Base-by-base conservation (phyloP, 2,797 vertebrate species). In the Adelosebastes latens region DNA sequence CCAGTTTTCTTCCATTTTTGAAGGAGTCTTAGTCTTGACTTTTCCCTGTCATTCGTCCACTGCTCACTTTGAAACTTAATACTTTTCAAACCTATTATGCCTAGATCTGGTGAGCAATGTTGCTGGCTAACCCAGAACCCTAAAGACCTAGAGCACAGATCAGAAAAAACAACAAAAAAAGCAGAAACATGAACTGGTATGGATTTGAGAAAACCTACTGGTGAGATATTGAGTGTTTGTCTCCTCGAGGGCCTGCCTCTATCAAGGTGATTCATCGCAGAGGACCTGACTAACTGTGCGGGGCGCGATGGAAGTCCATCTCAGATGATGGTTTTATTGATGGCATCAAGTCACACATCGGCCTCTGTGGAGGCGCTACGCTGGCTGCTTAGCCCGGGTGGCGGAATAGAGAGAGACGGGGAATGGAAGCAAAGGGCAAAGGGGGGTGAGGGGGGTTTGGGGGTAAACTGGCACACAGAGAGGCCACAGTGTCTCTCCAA, bases 151-250 rank as follows among this genome's bases (percentile, higher is more conserved):
- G 52, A 73, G 59, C 73, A 83, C 64, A 81, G 29, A 67, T 66
- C 27, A 58, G 9, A 24, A 60, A 63, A 63, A 66, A 68, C 29
- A 3, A 24, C 32, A 20, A 42, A 25, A 73, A 79, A 75, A 81
- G 32, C 62, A 53, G 69, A 91, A 93, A 94, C 90, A 88, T 90
- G 85, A 89, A 86, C 72, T 27, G 42, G 67, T 92, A 92, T 93
- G 84, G 94, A 95, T 95, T 60, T 49, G 66, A 80, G 84, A 87
- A 86, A 89, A 88, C 84, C 91, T 79, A 85, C 87, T 80, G 79
- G 90, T 89, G 91, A 90, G 93, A 93, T 96, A 96, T 96, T 86
- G 95, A 96, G 94, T 95, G 95, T 93, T 95, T 90, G 86, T 79
- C 90, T 94, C 90, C 88, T 91, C 29, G n/a, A 89, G 93, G 87